Base-by-base conservation (phyloP, 2,888 invertebrate species). In the Nephrocerus scutellatus region DNA sequence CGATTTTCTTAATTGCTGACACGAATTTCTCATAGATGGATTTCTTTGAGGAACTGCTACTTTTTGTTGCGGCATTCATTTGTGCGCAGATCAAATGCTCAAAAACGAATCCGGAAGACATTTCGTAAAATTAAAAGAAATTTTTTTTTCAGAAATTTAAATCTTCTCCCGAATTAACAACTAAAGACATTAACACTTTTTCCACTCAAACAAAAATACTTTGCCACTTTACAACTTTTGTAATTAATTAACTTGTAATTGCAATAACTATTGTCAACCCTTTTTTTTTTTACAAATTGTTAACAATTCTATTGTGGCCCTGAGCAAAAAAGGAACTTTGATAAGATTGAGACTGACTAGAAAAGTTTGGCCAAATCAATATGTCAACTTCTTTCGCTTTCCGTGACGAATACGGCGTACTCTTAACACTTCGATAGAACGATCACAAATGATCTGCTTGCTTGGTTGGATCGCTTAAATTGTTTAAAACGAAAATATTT, bases 61-160 rank as follows among this genome's bases (percentile, higher is more conserved):
- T 39, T 36, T 30, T 36, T 7, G 25, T 41, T 28, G 51, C 49
- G 39, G 51, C 52, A 36, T 56, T 59, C 39, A 53, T 40, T 54
- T 60, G 56, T 53, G 59, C 59, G 48, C 50, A 54, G 49, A 60
- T 57, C 37, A 67, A 57, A 56, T 66, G 61, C 55, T 66, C 63
- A 42, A 62, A 59, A 33, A 67, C 54, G 54, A 63, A 68, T 50
- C 59, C 61, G 47, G 66, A 64, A 61, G 62, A 62, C 67, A 67
- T 67, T 55, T 56, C 63, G 8, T 22, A 9, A 22, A 10, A 9
- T 22, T 22, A 9, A 24, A 24, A n/a, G n/a, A n/a, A 22, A 23
- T 19, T 33, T 20, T 12, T 28, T 36, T 24, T 36, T 6, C 36
- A 24, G 8, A 12, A 25, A 19, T 16, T 16, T 29, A 20, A 28